Percentiles rank a stretch among this genome's conserved stretches.
Evolutionary conservation across 1,140 invertebrate species (phyloP).

Genomic region (Galendromus occidentalis): DNA sequence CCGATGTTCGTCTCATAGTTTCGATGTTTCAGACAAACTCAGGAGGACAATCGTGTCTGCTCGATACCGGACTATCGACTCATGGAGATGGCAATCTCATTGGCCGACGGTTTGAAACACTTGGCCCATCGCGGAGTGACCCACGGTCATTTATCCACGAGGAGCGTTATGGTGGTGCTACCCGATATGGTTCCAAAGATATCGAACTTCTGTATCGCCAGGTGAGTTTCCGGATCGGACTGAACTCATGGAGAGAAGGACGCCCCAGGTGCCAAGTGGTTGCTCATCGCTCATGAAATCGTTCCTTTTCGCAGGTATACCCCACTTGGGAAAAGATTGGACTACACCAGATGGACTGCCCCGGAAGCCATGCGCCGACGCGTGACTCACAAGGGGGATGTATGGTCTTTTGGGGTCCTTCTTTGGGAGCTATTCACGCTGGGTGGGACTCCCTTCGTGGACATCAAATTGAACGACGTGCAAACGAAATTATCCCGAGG

Average conservation of each 20-base stretch:
- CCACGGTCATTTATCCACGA: conserved; percentile 13
- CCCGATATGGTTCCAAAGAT: not conserved
- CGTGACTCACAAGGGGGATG: not conserved
- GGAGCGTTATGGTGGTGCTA: conserved; percentile 8
- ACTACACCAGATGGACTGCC: conserved; percentile 53
- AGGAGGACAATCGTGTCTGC: conserved; percentile 12
- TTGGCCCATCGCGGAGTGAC: conserved; percentile 34
- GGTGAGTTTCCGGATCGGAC: conserved; percentile 30
- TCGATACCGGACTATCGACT: conserved; percentile 39
- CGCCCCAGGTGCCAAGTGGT: no score
- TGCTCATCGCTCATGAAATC: no score
- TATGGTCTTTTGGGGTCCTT: conserved; percentile 55
- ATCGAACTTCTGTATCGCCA: conserved; percentile 12
- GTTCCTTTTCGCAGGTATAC: not conserved
- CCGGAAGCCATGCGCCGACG: conserved; percentile 42
- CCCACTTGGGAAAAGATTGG: conserved; percentile 26
- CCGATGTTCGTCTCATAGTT: conserved; percentile 13
- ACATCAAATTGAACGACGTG: conserved; percentile 40
- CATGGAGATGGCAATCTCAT: conserved; percentile 34
- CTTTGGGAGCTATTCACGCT: conserved; percentile 63
- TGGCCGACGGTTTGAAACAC: conserved; percentile 44
- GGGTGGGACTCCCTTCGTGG: conserved; percentile 51
- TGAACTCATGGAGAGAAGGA: not conserved
- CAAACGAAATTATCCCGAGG: conserved; percentile 43
- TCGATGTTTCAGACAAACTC: conserved; percentile 15